These are phyloP conservation scores for Melanotaenia nigrans DNA, from an alignment of 2,797 vertebrate species.

Conservation along the genomic window DNA sequence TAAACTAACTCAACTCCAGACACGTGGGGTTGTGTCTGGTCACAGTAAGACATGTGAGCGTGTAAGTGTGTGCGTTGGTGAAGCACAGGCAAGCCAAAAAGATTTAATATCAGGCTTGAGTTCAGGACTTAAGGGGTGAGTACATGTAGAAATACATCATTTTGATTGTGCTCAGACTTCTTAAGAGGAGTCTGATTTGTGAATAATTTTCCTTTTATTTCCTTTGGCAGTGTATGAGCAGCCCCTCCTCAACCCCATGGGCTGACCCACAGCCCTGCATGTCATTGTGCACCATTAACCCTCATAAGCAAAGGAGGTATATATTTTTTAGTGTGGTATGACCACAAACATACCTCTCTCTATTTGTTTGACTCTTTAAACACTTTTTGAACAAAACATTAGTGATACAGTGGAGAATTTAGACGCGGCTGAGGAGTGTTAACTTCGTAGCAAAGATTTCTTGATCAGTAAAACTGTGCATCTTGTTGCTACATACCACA, in stretches of 20 bases:
- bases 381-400: slow-evolving; percentile 14
- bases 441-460: slow-evolving; percentile 56
- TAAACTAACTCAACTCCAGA: slow-evolving; percentile 73
- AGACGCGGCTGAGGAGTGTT: slow-evolving; percentile 56
- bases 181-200: slow-evolving; percentile 31
- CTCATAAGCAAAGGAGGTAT: slow-evolving; percentile 30
- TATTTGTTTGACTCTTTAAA: slow-evolving; percentile 46
- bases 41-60: slow-evolving; percentile 45
- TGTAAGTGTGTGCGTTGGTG: slow-evolving; percentile 25
- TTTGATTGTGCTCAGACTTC: slow-evolving; percentile 47
- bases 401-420: slow-evolving; percentile 6
- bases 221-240: slow-evolving; percentile 30
- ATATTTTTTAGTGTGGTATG: slow-evolving; percentile 38
- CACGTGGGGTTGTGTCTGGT: slow-evolving; percentile 45
- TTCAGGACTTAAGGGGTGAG: slow-evolving; percentile 53
- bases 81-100: slow-evolving; percentile 47
- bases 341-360: slow-evolving; percentile 26
- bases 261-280: slow-evolving; percentile 55
- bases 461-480: slow-evolving; percentile 22
- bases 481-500: slow-evolving; percentile 1
- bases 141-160: slow-evolving; percentile 32
- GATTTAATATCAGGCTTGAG: slow-evolving; percentile 54
- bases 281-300: slow-evolving; percentile 51
- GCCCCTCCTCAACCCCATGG: slow-evolving; percentile 26
- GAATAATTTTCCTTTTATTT: slow-evolving; percentile 53